A percentile compares a stretch with the other conserved stretches of the same genome.
Evolutionary conservation across 2,797 vertebrate genomes (phyloP).

Genomic region (Aeoliscus strigatus): DNA sequence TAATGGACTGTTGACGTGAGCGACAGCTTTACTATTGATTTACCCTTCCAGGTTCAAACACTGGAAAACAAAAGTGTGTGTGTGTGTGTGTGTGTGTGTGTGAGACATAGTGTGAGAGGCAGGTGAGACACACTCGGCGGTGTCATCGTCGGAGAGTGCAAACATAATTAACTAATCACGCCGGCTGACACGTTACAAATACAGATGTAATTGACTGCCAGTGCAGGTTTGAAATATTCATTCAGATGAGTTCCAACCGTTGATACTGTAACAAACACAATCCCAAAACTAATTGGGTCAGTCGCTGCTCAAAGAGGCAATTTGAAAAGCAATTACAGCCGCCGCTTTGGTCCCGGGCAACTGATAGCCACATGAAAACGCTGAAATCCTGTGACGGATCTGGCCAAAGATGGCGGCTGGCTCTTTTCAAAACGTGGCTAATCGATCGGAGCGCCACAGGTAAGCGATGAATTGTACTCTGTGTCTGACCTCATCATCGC

Average conservation of each 20-base stretch:
- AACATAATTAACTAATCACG: conserved; percentile 69
- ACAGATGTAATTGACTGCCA: conserved; percentile 67
- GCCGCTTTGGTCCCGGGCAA: conserved; percentile 45
- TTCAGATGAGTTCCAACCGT: conserved; percentile 43
- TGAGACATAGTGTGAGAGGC: too few species aligned
- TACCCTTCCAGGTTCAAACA: conserved; percentile 19
- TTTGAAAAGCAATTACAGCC: conserved; percentile 65
- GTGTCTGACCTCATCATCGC: too few species aligned
- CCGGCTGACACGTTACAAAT: conserved; percentile 61
- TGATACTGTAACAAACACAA: conserved; percentile 61
- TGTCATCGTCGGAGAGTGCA: conserved; percentile 38
- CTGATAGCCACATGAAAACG: conserved; percentile 32
- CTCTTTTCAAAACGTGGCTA: conserved; percentile 36
- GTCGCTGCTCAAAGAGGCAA: conserved; percentile 63
- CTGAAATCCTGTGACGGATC: conserved; percentile 41
- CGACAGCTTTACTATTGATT: conserved; percentile 44
- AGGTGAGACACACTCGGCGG: too few species aligned
- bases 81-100: too few species aligned
- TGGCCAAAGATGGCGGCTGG: conserved; percentile 32
- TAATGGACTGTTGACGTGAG: conserved; percentile 23
- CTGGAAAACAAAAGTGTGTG: conserved; percentile 16
- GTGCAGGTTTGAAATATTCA: conserved; percentile 66
- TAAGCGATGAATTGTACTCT: conserved; percentile 24
- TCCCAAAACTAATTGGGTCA: conserved; percentile 68
- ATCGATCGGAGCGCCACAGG: conserved; percentile 45